Evolutionary conservation across 2,888 invertebrate genomes (phyloP).

Genomic region (Apamea crenata): DNA sequence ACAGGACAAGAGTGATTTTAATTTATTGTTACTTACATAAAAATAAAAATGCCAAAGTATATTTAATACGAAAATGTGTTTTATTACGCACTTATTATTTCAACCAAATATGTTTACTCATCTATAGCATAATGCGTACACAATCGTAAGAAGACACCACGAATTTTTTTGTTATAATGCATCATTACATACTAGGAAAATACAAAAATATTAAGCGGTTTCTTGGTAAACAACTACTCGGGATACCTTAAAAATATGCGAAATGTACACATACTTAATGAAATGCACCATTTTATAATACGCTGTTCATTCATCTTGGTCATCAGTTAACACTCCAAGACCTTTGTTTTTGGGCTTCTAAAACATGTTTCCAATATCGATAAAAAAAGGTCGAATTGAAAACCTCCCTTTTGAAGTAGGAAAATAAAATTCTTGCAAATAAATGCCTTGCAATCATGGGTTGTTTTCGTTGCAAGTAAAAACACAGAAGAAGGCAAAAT

Average conservation of each 20-base stretch:
- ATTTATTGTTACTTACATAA: conserved; percentile 36
- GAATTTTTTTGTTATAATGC: conserved; percentile 79
- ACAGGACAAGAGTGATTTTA: conserved; percentile 4
- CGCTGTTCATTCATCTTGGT: conserved; percentile 78
- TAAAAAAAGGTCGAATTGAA: neutral
- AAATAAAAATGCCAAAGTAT: conserved; percentile 73
- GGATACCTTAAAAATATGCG: conserved; percentile 81
- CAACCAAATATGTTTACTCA: conserved; percentile 89
- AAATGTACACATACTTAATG: conserved; percentile 76
- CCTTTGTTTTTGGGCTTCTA: conserved; percentile 71
- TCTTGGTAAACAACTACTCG: conserved; percentile 81
- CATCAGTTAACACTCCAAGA: conserved; percentile 86
- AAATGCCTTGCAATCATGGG: conserved; percentile 19
- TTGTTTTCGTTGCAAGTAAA: conserved; percentile 10
- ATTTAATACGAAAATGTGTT: conserved; percentile 88
- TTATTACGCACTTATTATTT: conserved; percentile 91
- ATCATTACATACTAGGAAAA: conserved; percentile 88
- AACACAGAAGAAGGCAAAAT: conserved; percentile 3
- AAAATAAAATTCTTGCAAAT: neutral
- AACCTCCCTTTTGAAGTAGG: neutral
- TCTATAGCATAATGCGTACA: conserved; percentile 90
- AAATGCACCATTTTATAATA: conserved; percentile 85
- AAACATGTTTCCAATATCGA: conserved; percentile 48
- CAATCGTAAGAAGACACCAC: conserved; percentile 88
- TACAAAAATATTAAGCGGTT: conserved; percentile 90